phyloP scores from a whole-genome alignment of 2,113 vertebrate species.

The Oenanthe oenanthe region DNA sequence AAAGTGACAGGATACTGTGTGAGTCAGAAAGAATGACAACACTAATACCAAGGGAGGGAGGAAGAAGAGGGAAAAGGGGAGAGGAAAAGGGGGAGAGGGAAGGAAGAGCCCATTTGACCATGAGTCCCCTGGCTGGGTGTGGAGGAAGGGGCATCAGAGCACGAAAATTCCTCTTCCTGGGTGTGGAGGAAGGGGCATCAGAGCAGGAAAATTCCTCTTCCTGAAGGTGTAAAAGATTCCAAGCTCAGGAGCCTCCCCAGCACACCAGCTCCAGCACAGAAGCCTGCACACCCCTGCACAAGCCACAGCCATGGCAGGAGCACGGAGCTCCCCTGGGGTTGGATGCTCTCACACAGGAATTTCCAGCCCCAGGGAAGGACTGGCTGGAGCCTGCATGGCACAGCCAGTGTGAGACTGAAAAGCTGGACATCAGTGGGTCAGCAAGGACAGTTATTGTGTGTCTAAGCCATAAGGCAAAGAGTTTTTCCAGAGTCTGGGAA shows the following conservation, averaged over 20 bases:
- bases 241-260: not conserved
- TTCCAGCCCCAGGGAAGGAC: not conserved
- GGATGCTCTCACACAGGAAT: accelerated
- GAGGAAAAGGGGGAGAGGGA: too few species aligned
- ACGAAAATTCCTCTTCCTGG: not conserved
- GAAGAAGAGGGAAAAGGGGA: too few species aligned
- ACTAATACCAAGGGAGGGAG: not conserved
- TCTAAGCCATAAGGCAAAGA: not conserved
- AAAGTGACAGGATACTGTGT: not conserved
- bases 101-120: not conserved
- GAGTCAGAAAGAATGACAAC: not conserved
- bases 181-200: not conserved
- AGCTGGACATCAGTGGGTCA: not conserved
- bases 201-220: not conserved
- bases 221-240: accelerated
- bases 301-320: accelerated
- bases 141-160: not conserved
- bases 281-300: not conserved
- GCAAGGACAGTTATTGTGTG: not conserved
- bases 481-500: not conserved
- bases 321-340: accelerated
- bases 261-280: not conserved
- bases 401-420: not conserved
- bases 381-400: not conserved
- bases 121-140: not conserved